A percentile compares a stretch with the other conserved stretches of the same genome.
These are phyloP conservation scores for Syrphus vitripennis DNA, from an alignment of 2,888 invertebrate species.

Conservation along the genomic window DNA sequence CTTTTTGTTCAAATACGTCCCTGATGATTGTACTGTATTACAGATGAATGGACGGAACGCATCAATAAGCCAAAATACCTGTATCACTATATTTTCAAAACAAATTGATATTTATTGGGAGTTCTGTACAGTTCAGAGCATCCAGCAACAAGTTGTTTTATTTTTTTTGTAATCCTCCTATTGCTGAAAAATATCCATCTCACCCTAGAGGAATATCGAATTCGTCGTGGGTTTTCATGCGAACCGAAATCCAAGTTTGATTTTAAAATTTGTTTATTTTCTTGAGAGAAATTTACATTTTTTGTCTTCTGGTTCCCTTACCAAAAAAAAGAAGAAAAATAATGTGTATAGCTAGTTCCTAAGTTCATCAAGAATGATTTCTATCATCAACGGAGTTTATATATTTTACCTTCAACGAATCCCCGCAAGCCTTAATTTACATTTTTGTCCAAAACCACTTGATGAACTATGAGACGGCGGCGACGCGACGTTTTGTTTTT, in stretches of 20 bases:
- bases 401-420: neutral
- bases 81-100: slow-evolving; percentile 42
- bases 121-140: slow-evolving; percentile 18
- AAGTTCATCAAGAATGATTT: slow-evolving; percentile 35
- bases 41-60: slow-evolving; percentile 5
- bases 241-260: neutral
- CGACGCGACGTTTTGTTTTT: neutral
- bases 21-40: neutral
- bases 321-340: neutral
- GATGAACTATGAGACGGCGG: slow-evolving; percentile 48
- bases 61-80: slow-evolving; percentile 2
- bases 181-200: slow-evolving; percentile 35
- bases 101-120: slow-evolving; percentile 69
- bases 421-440: slow-evolving; percentile 56
- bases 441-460: slow-evolving; percentile 43
- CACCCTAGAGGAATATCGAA: slow-evolving; percentile 24
- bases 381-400: slow-evolving; percentile 15
- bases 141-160: slow-evolving; percentile 22
- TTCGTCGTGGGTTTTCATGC: neutral
- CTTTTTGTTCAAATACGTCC: neutral
- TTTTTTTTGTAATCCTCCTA: neutral
- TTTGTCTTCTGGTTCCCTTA: neutral
- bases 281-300: slow-evolving; percentile 40
- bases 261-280: slow-evolving; percentile 33
- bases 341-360: no score